These are phyloP conservation scores for Mesodorylaimus sp. DNA, from an alignment of 2,888 invertebrate species.

Conservation along the genomic window DNA sequence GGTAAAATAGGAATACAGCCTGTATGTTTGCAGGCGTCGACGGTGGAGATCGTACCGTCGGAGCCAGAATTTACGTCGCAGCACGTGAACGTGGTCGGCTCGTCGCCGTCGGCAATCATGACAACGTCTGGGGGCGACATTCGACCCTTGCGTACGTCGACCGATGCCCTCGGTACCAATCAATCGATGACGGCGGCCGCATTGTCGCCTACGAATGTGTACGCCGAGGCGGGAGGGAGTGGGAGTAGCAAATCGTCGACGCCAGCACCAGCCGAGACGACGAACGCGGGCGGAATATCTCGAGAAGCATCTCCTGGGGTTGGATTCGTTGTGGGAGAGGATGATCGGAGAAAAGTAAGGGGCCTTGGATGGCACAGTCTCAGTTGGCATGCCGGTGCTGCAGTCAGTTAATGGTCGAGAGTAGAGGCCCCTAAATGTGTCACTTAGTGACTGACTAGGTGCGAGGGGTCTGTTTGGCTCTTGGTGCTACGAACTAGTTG, in stretches of 20 bases:
- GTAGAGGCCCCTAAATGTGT: too few relatives aligned
- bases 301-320: neutral
- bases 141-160: too few relatives aligned
- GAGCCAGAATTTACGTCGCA: neutral
- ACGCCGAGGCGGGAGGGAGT: conserved; percentile 2
- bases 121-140: neutral
- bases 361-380: too few relatives aligned
- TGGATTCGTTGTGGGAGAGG: conserved; percentile 3
- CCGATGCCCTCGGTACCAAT: too few relatives aligned
- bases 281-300: neutral
- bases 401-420: too few relatives aligned
- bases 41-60: neutral
- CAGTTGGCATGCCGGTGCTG: too few relatives aligned
- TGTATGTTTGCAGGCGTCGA: neutral
- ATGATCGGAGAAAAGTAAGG: neutral
- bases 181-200: neutral
- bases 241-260: neutral
- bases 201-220: neutral
- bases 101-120: neutral
- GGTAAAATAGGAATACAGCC: neutral
- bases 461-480: too few relatives aligned
- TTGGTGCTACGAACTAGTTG: too few relatives aligned
- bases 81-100: neutral
- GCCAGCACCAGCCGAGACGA: neutral
- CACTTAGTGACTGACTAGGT: too few relatives aligned